These are phyloP conservation scores for Rhyacophila evoluta DNA, from an alignment of 2,888 invertebrate genomes.

Conservation along the genomic window DNA sequence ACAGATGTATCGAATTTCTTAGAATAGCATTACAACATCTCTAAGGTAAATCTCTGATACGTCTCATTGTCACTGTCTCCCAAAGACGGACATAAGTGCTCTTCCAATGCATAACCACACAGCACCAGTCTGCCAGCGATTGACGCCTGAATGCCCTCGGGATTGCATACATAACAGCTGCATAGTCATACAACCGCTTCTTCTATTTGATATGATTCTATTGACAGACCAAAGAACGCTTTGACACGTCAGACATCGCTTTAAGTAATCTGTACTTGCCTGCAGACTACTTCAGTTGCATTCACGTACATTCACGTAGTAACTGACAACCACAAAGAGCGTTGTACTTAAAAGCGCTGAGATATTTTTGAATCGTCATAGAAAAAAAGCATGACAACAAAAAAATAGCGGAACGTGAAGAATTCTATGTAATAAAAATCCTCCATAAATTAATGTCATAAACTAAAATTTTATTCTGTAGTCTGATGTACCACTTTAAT, in stretches of 20 bases:
- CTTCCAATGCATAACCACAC: background rate
- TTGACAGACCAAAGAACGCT: conserved; percentile 24
- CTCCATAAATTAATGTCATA: too few relatives aligned
- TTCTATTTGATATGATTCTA: conserved; percentile 19
- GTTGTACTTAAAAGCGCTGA: background rate
- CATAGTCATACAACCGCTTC: conserved; percentile 1
- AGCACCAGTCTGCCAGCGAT: background rate
- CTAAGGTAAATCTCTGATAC: background rate
- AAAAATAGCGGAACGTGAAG: background rate
- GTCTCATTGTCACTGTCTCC: background rate
- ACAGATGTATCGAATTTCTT: background rate
- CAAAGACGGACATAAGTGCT: background rate
- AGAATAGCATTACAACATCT: background rate
- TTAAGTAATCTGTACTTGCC: conserved; percentile 19
- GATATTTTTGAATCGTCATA: background rate
- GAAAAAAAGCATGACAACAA: background rate
- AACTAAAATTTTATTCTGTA: too few relatives aligned
- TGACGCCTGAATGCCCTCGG: background rate
- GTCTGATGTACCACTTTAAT: too few relatives aligned
- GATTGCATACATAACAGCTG: conserved; percentile 12
- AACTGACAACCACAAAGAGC: conserved; percentile 19
- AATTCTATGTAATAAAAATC: background rate
- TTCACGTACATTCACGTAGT: conserved; percentile 13
- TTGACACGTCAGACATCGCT: conserved; percentile 24
- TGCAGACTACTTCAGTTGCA: conserved; percentile 8